These are phyloP conservation scores for Caenorhabditis sinica DNA, from an alignment of 2,888 invertebrate species.

Conservation along the genomic window DNA sequence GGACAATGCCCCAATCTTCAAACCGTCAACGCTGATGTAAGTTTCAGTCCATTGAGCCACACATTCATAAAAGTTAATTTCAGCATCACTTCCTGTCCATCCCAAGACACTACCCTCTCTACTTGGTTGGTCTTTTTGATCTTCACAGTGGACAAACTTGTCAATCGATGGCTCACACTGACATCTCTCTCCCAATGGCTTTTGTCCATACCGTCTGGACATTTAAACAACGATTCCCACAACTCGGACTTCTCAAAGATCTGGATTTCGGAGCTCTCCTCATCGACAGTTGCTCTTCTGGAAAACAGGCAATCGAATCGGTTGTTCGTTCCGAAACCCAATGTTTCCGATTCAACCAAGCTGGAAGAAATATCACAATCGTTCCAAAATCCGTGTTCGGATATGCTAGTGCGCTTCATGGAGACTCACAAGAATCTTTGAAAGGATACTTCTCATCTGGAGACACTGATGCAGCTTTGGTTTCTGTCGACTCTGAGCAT, in stretches of 20 bases:
- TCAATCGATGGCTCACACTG: conserved; percentile 75
- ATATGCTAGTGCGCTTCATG: conserved; percentile 67
- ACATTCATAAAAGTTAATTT: conserved; percentile 6
- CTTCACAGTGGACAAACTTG: conserved; percentile 79
- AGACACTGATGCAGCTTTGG: conserved; percentile 75
- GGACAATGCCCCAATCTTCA: conserved; percentile 79
- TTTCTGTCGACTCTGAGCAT: conserved; percentile 76
- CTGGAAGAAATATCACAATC: conserved; percentile 81
- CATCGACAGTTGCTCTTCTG: conserved; percentile 79
- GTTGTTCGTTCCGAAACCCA: conserved; percentile 79
- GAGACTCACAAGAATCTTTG: conserved; percentile 72
- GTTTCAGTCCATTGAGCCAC: background rate
- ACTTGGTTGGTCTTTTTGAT: conserved; percentile 80
- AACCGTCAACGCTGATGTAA: conserved; percentile 73
- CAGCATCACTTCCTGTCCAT: conserved; percentile 79
- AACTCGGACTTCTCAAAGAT: conserved; percentile 75
- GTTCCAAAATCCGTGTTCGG: conserved; percentile 81
- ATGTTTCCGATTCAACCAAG: conserved; percentile 80
- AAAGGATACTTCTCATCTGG: conserved; percentile 78
- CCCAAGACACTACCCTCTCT: conserved; percentile 80
- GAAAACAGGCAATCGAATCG: conserved; percentile 70
- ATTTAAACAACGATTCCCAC: conserved; percentile 79
- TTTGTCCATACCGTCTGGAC: conserved; percentile 82
- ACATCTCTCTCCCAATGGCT: conserved; percentile 81
- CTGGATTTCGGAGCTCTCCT: conserved; percentile 81